Conservation (phyloP, 2,888 invertebrate species). For the Mesorhabditis belari region DNA sequence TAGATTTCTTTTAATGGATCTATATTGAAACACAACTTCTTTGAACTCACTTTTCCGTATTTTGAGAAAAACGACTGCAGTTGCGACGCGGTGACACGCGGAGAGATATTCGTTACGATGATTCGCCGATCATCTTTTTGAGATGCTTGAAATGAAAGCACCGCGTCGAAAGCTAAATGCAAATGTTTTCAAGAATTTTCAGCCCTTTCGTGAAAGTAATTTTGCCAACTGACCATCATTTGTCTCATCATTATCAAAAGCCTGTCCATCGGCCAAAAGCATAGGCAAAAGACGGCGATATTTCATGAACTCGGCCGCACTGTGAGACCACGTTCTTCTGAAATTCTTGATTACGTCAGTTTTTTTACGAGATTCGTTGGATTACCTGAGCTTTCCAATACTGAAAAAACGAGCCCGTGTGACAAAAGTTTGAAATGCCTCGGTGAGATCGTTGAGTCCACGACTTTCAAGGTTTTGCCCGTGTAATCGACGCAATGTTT, state of each 20-base stretch:
- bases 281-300: constrained; percentile 52
- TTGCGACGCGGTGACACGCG: constrained; percentile 45
- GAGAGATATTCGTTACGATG: constrained; percentile 48
- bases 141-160: constrained; percentile 30
- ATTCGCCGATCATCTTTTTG: constrained; percentile 33
- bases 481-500: constrained; percentile 51
- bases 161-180: constrained; percentile 39
- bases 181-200: background rate
- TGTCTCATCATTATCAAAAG: constrained; percentile 13
- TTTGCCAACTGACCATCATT: constrained; percentile 37
- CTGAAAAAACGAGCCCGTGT: constrained; percentile 52
- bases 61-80: constrained; percentile 51
- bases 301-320: constrained; percentile 53
- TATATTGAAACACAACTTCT: background rate
- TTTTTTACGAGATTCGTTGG: background rate
- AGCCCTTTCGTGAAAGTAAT: background rate
- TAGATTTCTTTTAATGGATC: background rate
- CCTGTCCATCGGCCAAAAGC: constrained; percentile 47
- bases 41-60: constrained; percentile 44
- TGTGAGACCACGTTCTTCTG: constrained; percentile 53
- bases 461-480: constrained; percentile 51
- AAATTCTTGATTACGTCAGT: constrained; percentile 7
- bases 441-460: constrained; percentile 52
- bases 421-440: constrained; percentile 52
- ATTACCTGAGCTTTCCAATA: constrained; percentile 47